These are phyloP conservation scores for Bemisia tabaci DNA, from an alignment of 1,140 invertebrate genomes.

Conservation along the genomic window DNA sequence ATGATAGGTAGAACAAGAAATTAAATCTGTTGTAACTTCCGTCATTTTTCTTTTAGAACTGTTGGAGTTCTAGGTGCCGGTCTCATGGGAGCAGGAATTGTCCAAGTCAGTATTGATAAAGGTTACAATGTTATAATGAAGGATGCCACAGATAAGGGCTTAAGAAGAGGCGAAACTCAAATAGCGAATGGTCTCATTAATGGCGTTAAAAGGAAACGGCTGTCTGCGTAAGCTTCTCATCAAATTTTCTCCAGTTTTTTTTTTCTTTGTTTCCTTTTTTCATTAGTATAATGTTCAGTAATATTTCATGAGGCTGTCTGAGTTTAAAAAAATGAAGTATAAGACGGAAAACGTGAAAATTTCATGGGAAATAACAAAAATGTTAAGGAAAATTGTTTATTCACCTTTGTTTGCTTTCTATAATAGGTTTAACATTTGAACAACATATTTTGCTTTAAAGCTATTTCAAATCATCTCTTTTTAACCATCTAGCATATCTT, in stretches of 20 bases:
- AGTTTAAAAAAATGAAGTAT: no score
- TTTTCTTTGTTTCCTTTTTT: constrained; percentile 30
- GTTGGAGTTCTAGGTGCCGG: constrained; percentile 89
- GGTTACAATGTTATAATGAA: constrained; percentile 83
- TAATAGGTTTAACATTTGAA: no score
- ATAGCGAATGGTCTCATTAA: constrained; percentile 68
- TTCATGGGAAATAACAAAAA: no score
- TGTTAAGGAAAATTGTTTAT: no score
- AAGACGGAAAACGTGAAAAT: no score
- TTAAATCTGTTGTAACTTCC: neutral
- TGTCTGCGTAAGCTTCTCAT: constrained; percentile 39
- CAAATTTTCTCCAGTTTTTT: constrained; percentile 7
- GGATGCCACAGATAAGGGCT: constrained; percentile 67
- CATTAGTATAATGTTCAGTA: no score
- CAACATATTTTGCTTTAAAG: no score
- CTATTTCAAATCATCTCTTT: no score
- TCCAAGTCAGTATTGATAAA: constrained; percentile 94
- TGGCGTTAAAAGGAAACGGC: constrained; percentile 68
- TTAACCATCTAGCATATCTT: no score
- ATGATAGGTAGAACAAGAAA: no score
- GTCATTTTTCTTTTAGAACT: constrained; percentile 34
- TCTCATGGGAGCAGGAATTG: constrained; percentile 96
- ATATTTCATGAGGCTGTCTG: no score
- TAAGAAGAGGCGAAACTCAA: constrained; percentile 80
- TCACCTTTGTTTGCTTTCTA: no score